A percentile compares a stretch with the other conserved stretches of the same genome.
Evolutionary conservation across 2,113 vertebrate species (phyloP).

Genomic region (Anseranas semipalmata): DNA sequence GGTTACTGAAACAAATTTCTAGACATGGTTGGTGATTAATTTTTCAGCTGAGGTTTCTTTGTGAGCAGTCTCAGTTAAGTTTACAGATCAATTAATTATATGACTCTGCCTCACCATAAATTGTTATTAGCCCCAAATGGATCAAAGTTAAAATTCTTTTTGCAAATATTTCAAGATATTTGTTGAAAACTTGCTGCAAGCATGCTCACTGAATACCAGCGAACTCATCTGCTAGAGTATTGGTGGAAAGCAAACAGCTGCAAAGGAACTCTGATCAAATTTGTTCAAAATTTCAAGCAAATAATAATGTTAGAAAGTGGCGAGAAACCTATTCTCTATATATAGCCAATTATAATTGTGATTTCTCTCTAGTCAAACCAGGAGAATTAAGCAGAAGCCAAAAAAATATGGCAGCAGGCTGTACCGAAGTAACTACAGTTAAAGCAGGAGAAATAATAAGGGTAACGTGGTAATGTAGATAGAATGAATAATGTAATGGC

Average conservation of each 20-base stretch:
- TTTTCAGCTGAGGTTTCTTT: conserved; percentile 3
- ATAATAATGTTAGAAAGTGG: background rate
- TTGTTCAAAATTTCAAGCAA: conserved; percentile 33
- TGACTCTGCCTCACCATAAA: background rate
- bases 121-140: background rate
- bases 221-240: conserved; percentile 14
- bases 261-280: conserved; percentile 30
- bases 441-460: background rate
- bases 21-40: background rate
- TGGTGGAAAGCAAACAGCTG: conserved; percentile 43
- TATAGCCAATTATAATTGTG: conserved; percentile 14
- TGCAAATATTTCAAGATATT: conserved; percentile 10
- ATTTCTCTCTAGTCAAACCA: background rate
- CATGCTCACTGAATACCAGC: background rate
- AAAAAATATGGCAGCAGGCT: background rate
- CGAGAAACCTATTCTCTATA: background rate
- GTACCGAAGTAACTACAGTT: background rate
- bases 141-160: conserved; percentile 9
- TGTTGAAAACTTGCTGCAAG: background rate
- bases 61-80: background rate
- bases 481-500: background rate
- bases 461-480: background rate
- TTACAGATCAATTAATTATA: background rate
- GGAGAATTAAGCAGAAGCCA: background rate
- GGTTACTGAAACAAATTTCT: background rate